A percentile compares a stretch with the other conserved stretches of the same genome.
Conservation (phyloP, 2,113 vertebrate genomes). For the Gymnobelideus leadbeateri region DNA sequence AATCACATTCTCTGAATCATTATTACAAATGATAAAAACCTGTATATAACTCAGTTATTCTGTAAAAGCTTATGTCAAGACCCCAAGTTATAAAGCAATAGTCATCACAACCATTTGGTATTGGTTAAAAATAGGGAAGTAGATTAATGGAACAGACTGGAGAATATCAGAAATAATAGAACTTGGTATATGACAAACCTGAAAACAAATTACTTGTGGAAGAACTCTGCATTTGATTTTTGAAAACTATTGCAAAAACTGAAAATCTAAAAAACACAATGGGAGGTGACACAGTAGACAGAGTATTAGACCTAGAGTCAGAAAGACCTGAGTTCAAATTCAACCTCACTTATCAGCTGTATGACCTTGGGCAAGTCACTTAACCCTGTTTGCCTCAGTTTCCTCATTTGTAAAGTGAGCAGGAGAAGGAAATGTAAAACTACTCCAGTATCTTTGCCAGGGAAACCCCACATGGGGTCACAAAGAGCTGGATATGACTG, state of each 20-base stretch:
- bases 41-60: background rate
- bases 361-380: too few relatives aligned
- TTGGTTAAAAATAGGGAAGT: background rate
- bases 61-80: background rate
- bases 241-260: background rate
- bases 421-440: background rate
- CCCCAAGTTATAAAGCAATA: background rate
- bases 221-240: background rate
- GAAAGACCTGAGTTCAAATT: too few relatives aligned
- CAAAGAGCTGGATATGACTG: background rate
- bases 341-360: background rate
- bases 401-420: background rate
- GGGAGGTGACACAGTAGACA: background rate
- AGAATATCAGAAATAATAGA: background rate
- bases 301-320: background rate
- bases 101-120: background rate
- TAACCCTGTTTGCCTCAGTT: too few relatives aligned
- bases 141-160: background rate
- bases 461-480: background rate
- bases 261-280: background rate
- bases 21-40: background rate
- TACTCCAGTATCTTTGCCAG: background rate
- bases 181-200: background rate
- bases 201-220: background rate
- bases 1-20: background rate